Evolutionary conservation across 2,888 invertebrate genomes (phyloP), one percentile per base, ranked within the genome.

Genomic region (Vesta saturnalis): DNA sequence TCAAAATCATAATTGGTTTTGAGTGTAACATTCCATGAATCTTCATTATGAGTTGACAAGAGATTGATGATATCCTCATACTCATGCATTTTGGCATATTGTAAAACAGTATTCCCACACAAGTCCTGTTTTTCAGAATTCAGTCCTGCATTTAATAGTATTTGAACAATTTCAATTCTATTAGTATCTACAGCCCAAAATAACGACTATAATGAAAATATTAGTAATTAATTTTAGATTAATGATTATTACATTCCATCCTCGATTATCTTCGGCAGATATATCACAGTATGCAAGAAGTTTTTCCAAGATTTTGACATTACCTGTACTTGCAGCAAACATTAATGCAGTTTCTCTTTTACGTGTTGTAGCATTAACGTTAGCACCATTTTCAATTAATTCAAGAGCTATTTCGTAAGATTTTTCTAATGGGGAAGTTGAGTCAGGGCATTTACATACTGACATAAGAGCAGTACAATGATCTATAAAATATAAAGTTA

Each of bases 401-500:
- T 83, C 77, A 47, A 81, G 78, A 19, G 82, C 73, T 52, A 82
- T 71, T 54, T 77, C 69, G 14, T 78, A 67, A 18, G 89, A 84
- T 67, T 89, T 87, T 69, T 83, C 81, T 58, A 84, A 82, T 59
- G 86, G 82, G 1, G 81, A 76, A 30, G 82, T 82, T 39, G 82
- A 78, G n/a, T 83, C 83, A 69, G 86, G 87, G 75, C 88, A 89
- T n/a, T 87, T 85, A 76, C 90, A 90, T 22, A 87, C 86, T 70
- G 87, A 86, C 89, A 91, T 90, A 60, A 91, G 79, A 19, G 89
- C 87, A 43, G 89, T 89, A 60, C 85, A 85, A n/a, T 87, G 87
- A 82, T 90, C 91, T 90, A 81, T 43, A 85, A 59, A 35, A 64
- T 15, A 61, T 30, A 18, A 15, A 54, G 15, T 52, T 55, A n/a